Evolutionary conservation across 2,888 invertebrate species (phyloP), one percentile per base, ranked within the genome.

Genomic region (Rotaria magnacalcarata): DNA sequence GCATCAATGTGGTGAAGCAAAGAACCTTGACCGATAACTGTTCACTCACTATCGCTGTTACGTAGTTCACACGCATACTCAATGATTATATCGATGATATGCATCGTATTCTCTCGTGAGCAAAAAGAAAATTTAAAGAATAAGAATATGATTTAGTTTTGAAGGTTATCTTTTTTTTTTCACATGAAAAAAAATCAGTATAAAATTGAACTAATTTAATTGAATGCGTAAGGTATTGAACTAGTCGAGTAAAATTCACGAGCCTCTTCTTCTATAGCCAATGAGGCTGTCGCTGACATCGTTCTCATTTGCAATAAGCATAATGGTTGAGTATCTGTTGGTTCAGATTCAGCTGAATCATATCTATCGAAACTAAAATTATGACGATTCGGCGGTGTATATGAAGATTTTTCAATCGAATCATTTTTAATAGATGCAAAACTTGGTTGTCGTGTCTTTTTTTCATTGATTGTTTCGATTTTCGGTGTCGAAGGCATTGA

Each of bases 1-100:
- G 34, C 34, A 16, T 19, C 16, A 67, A 16, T 67, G 14, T 67
- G 67, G 34, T 67, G 67, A 67, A 67, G 27, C 67, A n/a, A 34
- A 67, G 34, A 67, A 67, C 67, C 67, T 67, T 67, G 67, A 67
- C 67, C 67, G 34, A 16, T 67, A 67, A 67, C 67, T 67, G 34
- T 67, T 67, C 67, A 67, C 19, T 34, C 27, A n/a, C 24, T n/a
- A 67, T 27, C 16, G 11, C 19, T 67, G 27, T 67, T 67, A 67
- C 67, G 41, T 34, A 67, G 16, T 41, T 67, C 19, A 67, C 34
- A 67, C 19, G 34, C 67, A 41, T 41, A 19, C 14, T 4, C 34
- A 16, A 67, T 19, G 67, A 27, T 34, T 11, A 19, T 34, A 67
- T 67, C 19, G 7, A 67, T 27, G 27, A 27, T 67, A 14, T 14